phyloP scores from a whole-genome alignment of 2,797 vertebrate genomes.

The Phalloptychus januarius region DNA sequence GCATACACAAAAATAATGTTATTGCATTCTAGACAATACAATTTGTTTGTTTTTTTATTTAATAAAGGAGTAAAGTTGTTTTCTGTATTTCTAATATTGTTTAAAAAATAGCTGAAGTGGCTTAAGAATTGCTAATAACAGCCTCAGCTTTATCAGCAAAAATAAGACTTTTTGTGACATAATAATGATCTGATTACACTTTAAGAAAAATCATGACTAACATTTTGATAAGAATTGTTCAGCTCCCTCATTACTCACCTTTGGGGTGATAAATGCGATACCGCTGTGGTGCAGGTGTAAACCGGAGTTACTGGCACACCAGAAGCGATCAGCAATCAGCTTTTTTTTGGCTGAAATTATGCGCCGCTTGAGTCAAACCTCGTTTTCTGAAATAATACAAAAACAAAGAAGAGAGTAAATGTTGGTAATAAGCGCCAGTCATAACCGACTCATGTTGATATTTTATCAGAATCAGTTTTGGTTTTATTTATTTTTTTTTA shows the following conservation, averaged over 20 bases:
- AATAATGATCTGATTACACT: background rate
- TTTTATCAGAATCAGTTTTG: background rate
- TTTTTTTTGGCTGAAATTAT: slow-evolving; percentile 1
- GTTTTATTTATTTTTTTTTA: background rate
- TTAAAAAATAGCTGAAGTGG: background rate
- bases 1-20: background rate
- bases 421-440: background rate
- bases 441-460: background rate
- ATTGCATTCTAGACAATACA: no score
- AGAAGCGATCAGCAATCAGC: background rate
- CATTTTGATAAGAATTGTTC: slow-evolving; percentile 1
- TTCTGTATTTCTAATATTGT: background rate
- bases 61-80: background rate
- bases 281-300: background rate
- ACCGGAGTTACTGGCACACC: background rate
- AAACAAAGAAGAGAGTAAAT: background rate
- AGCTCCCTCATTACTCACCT: background rate
- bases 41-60: background rate
- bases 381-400: background rate
- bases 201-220: background rate
- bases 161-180: background rate
- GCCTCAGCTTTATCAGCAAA: background rate
- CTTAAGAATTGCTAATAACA: no score
- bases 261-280: background rate
- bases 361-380: background rate